Evolutionary conservation across 2,797 vertebrate species (phyloP).

Genomic region (Arnoldichthys spilopterus): DNA sequence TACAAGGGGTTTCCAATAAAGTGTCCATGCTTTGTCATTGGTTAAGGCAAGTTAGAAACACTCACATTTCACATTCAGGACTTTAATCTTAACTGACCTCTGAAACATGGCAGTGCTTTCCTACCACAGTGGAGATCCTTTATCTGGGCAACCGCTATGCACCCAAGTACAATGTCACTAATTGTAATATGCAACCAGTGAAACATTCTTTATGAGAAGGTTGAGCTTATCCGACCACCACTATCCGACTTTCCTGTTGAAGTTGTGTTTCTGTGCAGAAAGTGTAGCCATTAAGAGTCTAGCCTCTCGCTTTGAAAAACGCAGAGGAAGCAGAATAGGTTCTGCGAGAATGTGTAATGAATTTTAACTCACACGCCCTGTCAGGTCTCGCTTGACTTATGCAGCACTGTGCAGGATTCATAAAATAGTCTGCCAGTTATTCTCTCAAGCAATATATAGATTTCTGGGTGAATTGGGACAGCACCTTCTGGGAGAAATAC

Average conservation of each 20-base stretch:
- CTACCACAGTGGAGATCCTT: not conserved
- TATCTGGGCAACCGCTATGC: not conserved
- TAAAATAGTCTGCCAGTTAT: constrained; percentile 37
- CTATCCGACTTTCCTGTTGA: constrained; percentile 24
- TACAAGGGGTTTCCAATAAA: too few species aligned
- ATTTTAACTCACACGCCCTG: constrained; percentile 34
- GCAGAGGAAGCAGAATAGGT: constrained; percentile 48
- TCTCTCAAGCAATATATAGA: constrained; percentile 16
- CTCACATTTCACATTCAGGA: not conserved
- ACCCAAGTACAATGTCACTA: not conserved
- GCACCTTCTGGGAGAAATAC: not conserved
- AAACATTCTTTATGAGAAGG: not conserved
- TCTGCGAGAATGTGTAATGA: constrained; percentile 33
- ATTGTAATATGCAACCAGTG: constrained; percentile 27
- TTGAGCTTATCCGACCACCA: constrained; percentile 32
- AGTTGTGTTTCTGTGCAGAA: constrained; percentile 37
- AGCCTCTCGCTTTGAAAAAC: constrained; percentile 41
- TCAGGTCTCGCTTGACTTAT: constrained; percentile 30
- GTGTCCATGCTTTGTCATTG: too few species aligned
- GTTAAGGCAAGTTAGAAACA: too few species aligned
- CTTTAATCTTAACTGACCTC: not conserved
- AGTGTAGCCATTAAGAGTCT: constrained; percentile 27
- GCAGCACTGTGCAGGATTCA: constrained; percentile 35
- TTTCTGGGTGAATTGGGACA: constrained; percentile 3
- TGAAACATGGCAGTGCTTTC: not conserved